Conservation (phyloP, 2,797 vertebrate genomes). For the Danio choprae region DNA sequence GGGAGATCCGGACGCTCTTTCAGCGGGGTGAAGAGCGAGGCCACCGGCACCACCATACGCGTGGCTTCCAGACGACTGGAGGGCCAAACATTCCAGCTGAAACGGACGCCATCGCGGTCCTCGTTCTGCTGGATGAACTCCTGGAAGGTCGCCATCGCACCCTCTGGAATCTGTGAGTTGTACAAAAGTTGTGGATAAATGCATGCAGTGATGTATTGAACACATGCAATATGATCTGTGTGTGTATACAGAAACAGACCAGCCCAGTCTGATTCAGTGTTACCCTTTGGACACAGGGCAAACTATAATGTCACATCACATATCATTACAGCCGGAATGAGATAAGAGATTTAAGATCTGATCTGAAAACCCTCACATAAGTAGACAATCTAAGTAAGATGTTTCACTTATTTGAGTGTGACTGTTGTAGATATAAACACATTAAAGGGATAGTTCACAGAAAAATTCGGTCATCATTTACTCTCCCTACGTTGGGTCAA, state of each 20-base stretch:
- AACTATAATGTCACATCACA: conserved; percentile 9
- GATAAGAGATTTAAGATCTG: conserved; percentile 8
- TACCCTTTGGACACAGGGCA: conserved; percentile 38
- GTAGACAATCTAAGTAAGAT: background rate
- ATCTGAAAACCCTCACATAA: background rate
- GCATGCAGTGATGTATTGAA: background rate
- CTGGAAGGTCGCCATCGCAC: conserved; percentile 92
- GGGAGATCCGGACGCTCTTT: conserved; percentile 92
- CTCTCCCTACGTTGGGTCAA: too few species aligned
- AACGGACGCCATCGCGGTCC: conserved; percentile 93
- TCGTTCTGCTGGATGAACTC: conserved; percentile 98
- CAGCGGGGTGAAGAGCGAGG: conserved; percentile 89
- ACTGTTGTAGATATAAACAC: too few species aligned
- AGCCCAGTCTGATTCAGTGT: conserved; percentile 15
- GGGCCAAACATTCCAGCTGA: conserved; percentile 99
- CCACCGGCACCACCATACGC: conserved; percentile 94
- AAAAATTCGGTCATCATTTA: too few species aligned
- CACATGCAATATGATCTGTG: background rate
- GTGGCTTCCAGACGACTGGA: conserved; percentile 96
- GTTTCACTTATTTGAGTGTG: background rate
- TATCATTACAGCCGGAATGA: conserved; percentile 12
- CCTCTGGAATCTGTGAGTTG: conserved; percentile 48
- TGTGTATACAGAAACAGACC: background rate
- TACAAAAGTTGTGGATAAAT: background rate
- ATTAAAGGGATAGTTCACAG: too few species aligned